Evolutionary conservation across 2,888 invertebrate genomes (phyloP).

Genomic region (Orthosia cruda): DNA sequence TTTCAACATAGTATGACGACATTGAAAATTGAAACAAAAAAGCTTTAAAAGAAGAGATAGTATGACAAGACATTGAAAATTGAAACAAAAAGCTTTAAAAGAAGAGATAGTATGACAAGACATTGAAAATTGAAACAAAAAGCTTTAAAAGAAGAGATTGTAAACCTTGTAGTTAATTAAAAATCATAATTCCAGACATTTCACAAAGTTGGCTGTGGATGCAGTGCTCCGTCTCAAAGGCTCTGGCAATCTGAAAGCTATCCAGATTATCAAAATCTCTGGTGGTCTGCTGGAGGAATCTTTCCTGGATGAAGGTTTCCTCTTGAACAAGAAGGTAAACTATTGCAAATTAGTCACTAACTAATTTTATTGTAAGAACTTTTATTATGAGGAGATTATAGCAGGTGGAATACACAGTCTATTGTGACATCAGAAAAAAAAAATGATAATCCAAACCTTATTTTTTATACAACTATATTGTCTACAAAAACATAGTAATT

Average conservation of each 20-base stretch:
- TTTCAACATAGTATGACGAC: too few species aligned
- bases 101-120: too few species aligned
- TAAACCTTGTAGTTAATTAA: not conserved
- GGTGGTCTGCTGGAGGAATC: slow-evolving; percentile 98
- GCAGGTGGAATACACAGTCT: too few species aligned
- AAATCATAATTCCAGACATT: slow-evolving; percentile 91
- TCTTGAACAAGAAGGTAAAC: slow-evolving; percentile 97
- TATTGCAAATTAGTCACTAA: not conserved
- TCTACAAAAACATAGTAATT: too few species aligned
- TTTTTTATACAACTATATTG: too few species aligned
- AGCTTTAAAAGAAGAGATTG: not conserved
- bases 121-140: not conserved
- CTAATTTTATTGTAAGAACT: not conserved
- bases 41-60: too few species aligned
- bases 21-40: not conserved
- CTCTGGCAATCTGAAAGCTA: slow-evolving; percentile 98
- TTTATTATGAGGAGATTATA: too few species aligned
- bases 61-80: not conserved
- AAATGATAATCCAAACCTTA: too few species aligned
- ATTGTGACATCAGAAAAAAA: too few species aligned
- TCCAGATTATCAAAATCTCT: slow-evolving; percentile 99
- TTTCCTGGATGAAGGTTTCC: slow-evolving; percentile 98
- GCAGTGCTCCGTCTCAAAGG: slow-evolving; percentile 98
- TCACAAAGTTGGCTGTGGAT: slow-evolving; percentile 98
- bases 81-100: not conserved